Evolutionary conservation across 2,888 invertebrate species (phyloP).

Genomic region (Chrysomela aeneicollis): DNA sequence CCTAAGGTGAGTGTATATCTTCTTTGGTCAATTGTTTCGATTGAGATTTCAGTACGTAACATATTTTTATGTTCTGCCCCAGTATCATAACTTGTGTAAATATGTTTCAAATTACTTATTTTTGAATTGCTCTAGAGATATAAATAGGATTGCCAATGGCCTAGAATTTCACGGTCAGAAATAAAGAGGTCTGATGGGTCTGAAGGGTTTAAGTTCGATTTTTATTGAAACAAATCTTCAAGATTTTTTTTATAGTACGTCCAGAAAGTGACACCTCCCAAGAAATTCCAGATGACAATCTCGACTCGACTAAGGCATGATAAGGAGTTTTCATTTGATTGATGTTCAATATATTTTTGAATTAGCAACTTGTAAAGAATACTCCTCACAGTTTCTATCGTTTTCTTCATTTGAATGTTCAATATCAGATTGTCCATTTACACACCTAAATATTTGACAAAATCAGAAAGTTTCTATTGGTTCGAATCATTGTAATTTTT

Average conservation of each 20-base stretch:
- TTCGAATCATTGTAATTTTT: background rate
- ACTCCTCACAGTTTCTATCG: background rate
- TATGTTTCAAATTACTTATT: background rate
- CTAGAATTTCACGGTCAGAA: conserved; percentile 1
- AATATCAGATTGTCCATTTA: conserved; percentile 9
- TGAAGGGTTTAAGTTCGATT: background rate
- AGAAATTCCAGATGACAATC: background rate
- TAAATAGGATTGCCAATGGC: background rate
- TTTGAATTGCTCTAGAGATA: conserved; percentile 6
- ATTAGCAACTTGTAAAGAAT: background rate
- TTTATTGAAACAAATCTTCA: conserved; percentile 10
- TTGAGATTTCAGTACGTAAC: background rate
- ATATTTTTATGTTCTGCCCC: background rate
- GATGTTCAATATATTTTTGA: background rate
- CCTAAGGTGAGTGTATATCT: background rate
- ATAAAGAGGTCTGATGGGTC: background rate
- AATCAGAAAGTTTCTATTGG: background rate
- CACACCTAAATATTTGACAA: background rate
- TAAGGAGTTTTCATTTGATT: conserved; percentile 13
- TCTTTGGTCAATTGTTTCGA: conserved; percentile 5
- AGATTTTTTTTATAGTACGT: conserved; percentile 4
- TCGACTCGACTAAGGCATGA: conserved; percentile 7
- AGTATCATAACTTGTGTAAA: background rate
- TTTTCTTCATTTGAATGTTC: conserved; percentile 2
- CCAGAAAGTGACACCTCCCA: conserved; percentile 3